Conservation (phyloP, 2,797 vertebrate species). For the Mycteria americana region DNA sequence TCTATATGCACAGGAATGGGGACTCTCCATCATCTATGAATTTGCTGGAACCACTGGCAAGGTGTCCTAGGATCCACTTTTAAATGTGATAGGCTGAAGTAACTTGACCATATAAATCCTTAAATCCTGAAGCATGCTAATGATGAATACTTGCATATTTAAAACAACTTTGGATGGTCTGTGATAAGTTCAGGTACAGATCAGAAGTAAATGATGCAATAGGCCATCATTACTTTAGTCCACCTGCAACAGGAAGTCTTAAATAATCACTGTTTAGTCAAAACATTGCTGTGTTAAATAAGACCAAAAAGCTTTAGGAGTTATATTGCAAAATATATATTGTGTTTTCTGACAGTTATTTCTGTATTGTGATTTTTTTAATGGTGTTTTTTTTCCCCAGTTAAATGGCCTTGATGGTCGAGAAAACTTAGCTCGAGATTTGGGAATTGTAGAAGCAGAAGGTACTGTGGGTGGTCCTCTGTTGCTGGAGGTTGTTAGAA, state of each 20-base stretch:
- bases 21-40: background rate
- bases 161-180: background rate
- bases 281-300: background rate
- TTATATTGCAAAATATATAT: background rate
- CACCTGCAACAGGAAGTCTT: background rate
- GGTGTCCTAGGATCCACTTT: background rate
- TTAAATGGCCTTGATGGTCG: slow-evolving; percentile 82
- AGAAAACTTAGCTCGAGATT: slow-evolving; percentile 82
- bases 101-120: background rate
- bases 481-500: slow-evolving; percentile 85
- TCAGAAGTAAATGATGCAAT: background rate
- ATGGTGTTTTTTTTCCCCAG: slow-evolving; percentile 43
- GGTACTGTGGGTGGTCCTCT: slow-evolving; percentile 80
- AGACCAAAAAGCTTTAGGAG: background rate
- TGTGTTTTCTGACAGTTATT: background rate
- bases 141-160: background rate
- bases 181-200: background rate
- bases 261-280: background rate
- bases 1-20: background rate
- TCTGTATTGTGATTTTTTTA: background rate
- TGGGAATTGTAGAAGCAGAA: slow-evolving; percentile 82
- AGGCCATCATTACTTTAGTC: background rate
- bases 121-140: background rate
- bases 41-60: background rate
- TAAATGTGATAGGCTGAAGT: background rate